Percentiles rank a stretch among this genome's conserved stretches.
Evolutionary conservation across 2,797 vertebrate species (phyloP).

Genomic region (Catostomus latipinnis): DNA sequence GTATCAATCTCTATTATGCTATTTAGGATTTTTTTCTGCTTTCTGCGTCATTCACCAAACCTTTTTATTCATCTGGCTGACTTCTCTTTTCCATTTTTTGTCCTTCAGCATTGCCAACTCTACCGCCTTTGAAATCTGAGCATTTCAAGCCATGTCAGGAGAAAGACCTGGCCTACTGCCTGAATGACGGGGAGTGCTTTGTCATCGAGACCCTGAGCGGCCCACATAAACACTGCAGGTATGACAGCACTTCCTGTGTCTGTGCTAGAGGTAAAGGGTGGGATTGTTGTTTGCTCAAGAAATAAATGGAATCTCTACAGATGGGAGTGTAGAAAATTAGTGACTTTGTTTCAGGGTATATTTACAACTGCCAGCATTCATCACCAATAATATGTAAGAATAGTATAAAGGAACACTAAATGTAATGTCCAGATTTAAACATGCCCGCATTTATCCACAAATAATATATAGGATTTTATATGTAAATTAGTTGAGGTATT

Average conservation of each 20-base stretch:
- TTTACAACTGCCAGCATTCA: no score
- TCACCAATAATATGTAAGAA: slow-evolving; percentile 1
- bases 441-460: no score
- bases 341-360: not conserved
- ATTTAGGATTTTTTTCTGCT: not conserved
- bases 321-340: slow-evolving; percentile 15
- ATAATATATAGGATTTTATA: no score
- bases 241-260: slow-evolving; percentile 68
- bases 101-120: slow-evolving; percentile 86
- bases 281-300: slow-evolving; percentile 8
- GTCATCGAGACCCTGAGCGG: slow-evolving; percentile 96
- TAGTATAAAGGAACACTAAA: no score
- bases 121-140: slow-evolving; percentile 91
- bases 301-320: slow-evolving; percentile 42
- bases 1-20: not conserved
- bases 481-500: no score
- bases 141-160: slow-evolving; percentile 97
- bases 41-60: not conserved
- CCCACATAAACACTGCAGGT: slow-evolving; percentile 98
- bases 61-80: slow-evolving; percentile 1
- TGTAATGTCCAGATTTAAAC: no score
- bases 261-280: slow-evolving; percentile 2
- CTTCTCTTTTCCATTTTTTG: slow-evolving; percentile 28
- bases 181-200: slow-evolving; percentile 96
- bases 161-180: slow-evolving; percentile 96